Base-by-base conservation (phyloP, 2,797 vertebrate species). In the Pagetopsis macropterus region DNA sequence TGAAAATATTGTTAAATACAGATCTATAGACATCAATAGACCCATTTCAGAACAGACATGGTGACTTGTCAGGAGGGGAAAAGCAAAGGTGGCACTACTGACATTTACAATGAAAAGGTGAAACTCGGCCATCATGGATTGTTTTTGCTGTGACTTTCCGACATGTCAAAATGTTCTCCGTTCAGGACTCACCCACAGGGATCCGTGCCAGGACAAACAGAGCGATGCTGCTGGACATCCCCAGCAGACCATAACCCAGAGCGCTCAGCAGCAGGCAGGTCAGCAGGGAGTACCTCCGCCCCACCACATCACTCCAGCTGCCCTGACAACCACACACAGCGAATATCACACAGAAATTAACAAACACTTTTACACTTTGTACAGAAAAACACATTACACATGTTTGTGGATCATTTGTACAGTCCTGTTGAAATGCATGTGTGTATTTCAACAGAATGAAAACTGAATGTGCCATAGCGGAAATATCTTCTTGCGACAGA, bases 291-390 rank as follows among this genome's bases (percentile, higher is more conserved):
- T 92, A 89, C 3, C 78, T 92, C 76, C 96, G 95, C 65, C 98
- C 98, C 33, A 96, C 95, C 79, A 98, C 83, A 51, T 99, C 98
- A 62, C 98, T 99, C 98, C 98, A 99, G 90, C 96, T 97, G 75
- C 98, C 98, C 98, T 99, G 92, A 17, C 81, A 54, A 88, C 81
- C 68, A 84, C 70, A 87, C 43, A 73, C 57, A 65, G 16, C 9
- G 65, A 27, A 50, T 33, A 15, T 74, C 17, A 43, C 45, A 6
- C 31, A 46, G 45, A 44, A 10, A 50, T 10, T 27, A 21, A 13
- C n/a, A 11, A 9, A 4, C 37, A 1, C 14, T 16, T 17, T 9
- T 27, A 27, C 23, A 27, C 23, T 27, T 27, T 27, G 23, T 27
- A 27, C 23, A 27, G 23, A 27, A 27, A 27, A 27, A 27, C 23